These are phyloP conservation scores for Odobenus rosmarus DNA, from an alignment of 2,113 vertebrate species.

Conservation along the genomic window DNA sequence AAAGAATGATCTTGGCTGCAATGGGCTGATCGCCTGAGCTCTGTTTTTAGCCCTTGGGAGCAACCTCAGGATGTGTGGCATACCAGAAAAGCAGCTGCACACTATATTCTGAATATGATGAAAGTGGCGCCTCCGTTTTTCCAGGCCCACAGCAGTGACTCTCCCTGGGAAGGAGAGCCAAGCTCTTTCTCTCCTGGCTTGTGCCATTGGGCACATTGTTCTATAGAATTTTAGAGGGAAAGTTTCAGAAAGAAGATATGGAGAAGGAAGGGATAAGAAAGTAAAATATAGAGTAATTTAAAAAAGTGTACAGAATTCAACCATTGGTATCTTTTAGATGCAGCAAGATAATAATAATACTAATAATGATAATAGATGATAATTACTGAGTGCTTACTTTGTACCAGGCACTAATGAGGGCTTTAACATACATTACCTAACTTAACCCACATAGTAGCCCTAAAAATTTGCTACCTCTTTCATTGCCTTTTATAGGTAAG, in stretches of 20 bases:
- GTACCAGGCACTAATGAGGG: not conserved
- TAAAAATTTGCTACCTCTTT: constrained; percentile 23
- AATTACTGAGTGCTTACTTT: constrained; percentile 19
- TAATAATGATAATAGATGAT: not conserved
- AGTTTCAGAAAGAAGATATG: constrained; percentile 18
- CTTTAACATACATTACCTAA: not conserved
- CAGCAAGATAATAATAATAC: not conserved
- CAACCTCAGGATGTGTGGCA: constrained; percentile 69
- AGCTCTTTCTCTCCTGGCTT: constrained; percentile 1
- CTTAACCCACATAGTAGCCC: not conserved
- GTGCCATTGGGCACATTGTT: not conserved
- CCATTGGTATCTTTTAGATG: constrained; percentile 16
- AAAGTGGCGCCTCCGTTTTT: constrained; percentile 61
- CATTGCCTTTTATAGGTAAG: constrained; percentile 5
- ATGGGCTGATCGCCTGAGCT: not conserved
- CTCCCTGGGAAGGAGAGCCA: constrained; percentile 56
- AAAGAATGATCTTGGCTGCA: constrained; percentile 42
- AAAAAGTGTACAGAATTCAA: not conserved
- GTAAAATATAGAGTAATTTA: not conserved
- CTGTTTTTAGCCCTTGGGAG: constrained; percentile 76
- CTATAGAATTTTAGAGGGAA: constrained; percentile 39
- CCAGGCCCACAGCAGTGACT: constrained; percentile 58
- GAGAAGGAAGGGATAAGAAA: not conserved
- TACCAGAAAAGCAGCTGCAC: constrained; percentile 78
- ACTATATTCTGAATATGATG: constrained; percentile 77